phyloP scores from a whole-genome alignment of 2,113 vertebrate species.

The Antennarius striatus region DNA sequence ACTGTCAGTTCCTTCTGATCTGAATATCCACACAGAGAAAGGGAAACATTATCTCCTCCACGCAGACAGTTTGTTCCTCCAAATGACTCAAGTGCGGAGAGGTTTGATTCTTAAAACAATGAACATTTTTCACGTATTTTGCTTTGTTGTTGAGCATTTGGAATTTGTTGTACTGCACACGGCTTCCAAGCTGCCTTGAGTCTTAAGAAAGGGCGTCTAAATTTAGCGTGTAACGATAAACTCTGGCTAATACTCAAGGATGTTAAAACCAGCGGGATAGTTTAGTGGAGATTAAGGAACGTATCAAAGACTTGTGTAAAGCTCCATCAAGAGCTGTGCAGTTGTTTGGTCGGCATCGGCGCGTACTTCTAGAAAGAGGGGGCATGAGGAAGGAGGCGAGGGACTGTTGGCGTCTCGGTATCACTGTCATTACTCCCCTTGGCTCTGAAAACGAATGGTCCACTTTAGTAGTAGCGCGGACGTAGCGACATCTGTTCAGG shows the following conservation, averaged over 20 bases:
- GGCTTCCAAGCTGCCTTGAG: slow-evolving; percentile 57
- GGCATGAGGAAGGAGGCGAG: slow-evolving; percentile 55
- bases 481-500: slow-evolving; percentile 45
- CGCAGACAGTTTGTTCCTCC: slow-evolving; percentile 29
- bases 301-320: slow-evolving; percentile 69
- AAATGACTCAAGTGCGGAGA: slow-evolving; percentile 38
- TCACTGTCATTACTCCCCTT: slow-evolving; percentile 55
- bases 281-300: slow-evolving; percentile 76
- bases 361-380: slow-evolving; percentile 28
- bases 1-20: slow-evolving; percentile 30
- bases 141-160: slow-evolving; percentile 31
- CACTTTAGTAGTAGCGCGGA: slow-evolving; percentile 62
- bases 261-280: slow-evolving; percentile 75
- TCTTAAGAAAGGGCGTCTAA: slow-evolving; percentile 68
- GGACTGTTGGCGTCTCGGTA: slow-evolving; percentile 65
- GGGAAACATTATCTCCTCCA: slow-evolving; percentile 30
- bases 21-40: slow-evolving; percentile 21
- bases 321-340: slow-evolving; percentile 57
- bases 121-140: slow-evolving; percentile 41
- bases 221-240: slow-evolving; percentile 73
- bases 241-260: slow-evolving; percentile 72
- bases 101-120: slow-evolving; percentile 60
- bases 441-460: slow-evolving; percentile 66
- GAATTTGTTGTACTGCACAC: slow-evolving; percentile 32
- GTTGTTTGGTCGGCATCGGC: slow-evolving; percentile 69